A percentile compares a stretch with the other conserved stretches of the same genome.
Conservation (phyloP, 2,113 vertebrate species). For the Esox niger region DNA sequence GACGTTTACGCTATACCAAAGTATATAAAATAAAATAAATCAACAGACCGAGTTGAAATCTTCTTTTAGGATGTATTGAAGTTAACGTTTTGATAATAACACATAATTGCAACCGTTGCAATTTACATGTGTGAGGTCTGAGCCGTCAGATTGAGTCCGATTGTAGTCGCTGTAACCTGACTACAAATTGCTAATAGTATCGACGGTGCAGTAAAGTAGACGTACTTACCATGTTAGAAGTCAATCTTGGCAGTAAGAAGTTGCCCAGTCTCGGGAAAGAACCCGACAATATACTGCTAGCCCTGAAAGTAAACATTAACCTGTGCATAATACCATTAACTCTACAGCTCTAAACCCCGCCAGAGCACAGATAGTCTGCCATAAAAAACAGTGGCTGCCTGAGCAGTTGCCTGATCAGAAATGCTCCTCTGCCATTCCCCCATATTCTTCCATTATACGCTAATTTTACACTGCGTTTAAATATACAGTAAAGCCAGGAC, state of each 20-base stretch:
- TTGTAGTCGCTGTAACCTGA: background rate
- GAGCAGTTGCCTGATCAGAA: constrained; percentile 61
- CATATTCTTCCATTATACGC: too few relatives aligned
- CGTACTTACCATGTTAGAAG: constrained; percentile 69
- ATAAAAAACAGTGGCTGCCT: constrained; percentile 42
- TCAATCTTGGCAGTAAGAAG: constrained; percentile 22
- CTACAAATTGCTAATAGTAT: background rate
- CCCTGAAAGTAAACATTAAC: constrained; percentile 68
- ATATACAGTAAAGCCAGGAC: constrained; percentile 21
- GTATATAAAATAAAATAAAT: too few relatives aligned
- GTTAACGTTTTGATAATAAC: too few relatives aligned
- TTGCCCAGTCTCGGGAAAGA: constrained; percentile 18
- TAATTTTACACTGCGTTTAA: background rate
- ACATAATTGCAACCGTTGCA: too few relatives aligned
- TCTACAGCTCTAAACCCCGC: background rate
- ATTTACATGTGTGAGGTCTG: too few relatives aligned
- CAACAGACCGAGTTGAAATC: too few relatives aligned
- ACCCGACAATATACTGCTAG: constrained; percentile 33
- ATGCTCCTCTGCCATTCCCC: background rate
- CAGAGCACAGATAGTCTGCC: too few relatives aligned
- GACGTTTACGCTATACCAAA: too few relatives aligned
- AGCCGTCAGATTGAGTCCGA: background rate
- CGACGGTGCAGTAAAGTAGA: background rate
- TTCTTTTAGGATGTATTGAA: too few relatives aligned
- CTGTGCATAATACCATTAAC: constrained; percentile 44